Evolutionary conservation across 2,113 vertebrate species (phyloP), one percentile per base, ranked within the genome.

Genomic region (Pipra filicauda): DNA sequence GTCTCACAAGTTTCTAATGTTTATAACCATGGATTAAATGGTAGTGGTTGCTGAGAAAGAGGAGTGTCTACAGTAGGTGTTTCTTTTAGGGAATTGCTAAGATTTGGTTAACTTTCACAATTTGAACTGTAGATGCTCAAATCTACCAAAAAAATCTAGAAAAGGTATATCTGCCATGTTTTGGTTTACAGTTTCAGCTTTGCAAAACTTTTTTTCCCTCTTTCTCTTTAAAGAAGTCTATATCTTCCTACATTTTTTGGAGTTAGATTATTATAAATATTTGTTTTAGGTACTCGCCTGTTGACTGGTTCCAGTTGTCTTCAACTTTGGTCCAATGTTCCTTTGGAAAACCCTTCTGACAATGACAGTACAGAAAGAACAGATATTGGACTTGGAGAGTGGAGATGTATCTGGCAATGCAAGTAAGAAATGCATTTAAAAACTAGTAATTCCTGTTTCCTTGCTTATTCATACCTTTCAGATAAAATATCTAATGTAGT

Each of bases 341-440:
- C 89, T 83, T 94, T 96, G 85, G 97, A 96, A 73, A 97, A 87
- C 27, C 69, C 88, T 91, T 71, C 96, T 95, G 98, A 98, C 91
- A 94, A 81, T 91, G 97, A 96, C 83, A 97, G 77, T 78, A 48
- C 39, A 88, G 96, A 96, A 77, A 97, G 95, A 96, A 59, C 88
- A 55, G 91, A 92, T 92, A 85, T 93, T 93, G 93, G 92, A 59
- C 94, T 91, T 85, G 98, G 97, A 71, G 94, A 98, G 65, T 99
- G 99, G 99, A 98, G 88, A 35, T 99, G 99, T 95, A 98, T 99
- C 96, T 99, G 99, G 99, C 98, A 99, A 59, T 99, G 98, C 99
- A 99, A 98, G 99, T 99, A 99, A 98, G 99, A 83, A 92, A 41
- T 11, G 12, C 1, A 2, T 84, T 84, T 91, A 62, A 51, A 24